Evolutionary conservation across 2,888 invertebrate species (phyloP), one percentile per base, ranked within the genome.

Genomic region (Yponomeuta malinellus): DNA sequence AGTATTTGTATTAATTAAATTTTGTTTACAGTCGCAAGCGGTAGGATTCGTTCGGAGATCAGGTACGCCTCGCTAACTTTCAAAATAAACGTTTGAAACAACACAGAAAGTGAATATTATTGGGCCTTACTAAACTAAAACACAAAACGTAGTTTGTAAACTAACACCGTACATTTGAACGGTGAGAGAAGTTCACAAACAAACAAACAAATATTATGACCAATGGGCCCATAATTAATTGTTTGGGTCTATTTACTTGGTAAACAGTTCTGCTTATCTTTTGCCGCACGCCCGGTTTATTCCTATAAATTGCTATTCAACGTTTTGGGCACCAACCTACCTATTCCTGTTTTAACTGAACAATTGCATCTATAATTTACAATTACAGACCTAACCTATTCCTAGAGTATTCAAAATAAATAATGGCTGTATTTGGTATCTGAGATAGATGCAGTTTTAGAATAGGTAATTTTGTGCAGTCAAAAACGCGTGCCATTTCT

Each of bases 201-300:
- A 87, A 89, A 86, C 86, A 88, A 84, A 77, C 81, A 86, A 89
- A 86, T 85, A 89, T 85, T 83, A 88, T 89, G 89, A 87, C 90
- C 89, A 89, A 89, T 90, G 89, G 87, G 84, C 87, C 90, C 88
- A 80, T 85, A 86, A 87, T 89, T 90, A 89, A 89, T 90, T 87
- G 87, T 78, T 80, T 74, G 86, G 88, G 88, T 84, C 75, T 91
- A 90, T 91, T 92, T 88, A 87, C 89, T 85, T 83, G 83, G 86
- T 83, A 83, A 85, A 87, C 88, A 85, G 82, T 74, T 77, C 77
- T 78, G 81, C 88, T 90, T 92, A 92, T 92, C 91, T 90, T 84
- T 79, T 79, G 78, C 90, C 90, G 89, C 87, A 83, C 88, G 78
- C 78, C 78, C 81, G 80, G 81, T 68, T 48, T 65, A 72, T 71